Percentiles rank a stretch among this genome's conserved stretches.
phyloP scores from a whole-genome alignment of 2,888 invertebrate species.

The Incurvaria masculella region DNA sequence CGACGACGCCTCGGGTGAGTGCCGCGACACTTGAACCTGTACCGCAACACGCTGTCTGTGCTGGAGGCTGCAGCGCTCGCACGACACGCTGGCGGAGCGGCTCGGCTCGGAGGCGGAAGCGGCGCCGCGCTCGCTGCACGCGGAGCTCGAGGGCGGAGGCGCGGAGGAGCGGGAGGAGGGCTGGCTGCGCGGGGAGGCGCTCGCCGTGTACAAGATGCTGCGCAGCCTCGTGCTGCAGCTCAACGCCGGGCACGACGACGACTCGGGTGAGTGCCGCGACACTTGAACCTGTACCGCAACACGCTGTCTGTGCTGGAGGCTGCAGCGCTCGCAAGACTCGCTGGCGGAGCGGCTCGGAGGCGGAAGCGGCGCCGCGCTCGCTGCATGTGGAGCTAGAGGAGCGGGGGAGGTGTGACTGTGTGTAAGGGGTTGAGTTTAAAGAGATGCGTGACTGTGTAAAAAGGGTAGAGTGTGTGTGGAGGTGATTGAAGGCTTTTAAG shows the following conservation, averaged over 20 bases:
- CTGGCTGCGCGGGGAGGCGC: conserved; percentile 63
- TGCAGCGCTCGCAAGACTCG: conserved; percentile 68
- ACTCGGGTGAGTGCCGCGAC: conserved; percentile 56
- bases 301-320: conserved; percentile 63
- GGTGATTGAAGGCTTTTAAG: too few species aligned
- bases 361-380: background rate
- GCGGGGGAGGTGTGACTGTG: too few species aligned
- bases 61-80: conserved; percentile 67
- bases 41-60: conserved; percentile 59
- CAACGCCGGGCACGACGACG: conserved; percentile 73
- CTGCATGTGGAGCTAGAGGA: background rate
- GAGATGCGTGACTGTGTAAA: too few species aligned
- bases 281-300: conserved; percentile 47
- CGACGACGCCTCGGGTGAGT: conserved; percentile 66
- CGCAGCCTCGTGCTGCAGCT: conserved; percentile 70
- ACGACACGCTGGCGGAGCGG: conserved; percentile 67
- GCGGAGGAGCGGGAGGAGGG: conserved; percentile 48
- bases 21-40: conserved; percentile 34
- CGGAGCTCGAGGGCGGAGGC: conserved; percentile 85
- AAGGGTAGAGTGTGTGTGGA: too few species aligned
- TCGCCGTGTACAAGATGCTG: conserved; percentile 70
- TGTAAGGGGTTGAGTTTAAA: too few species aligned
- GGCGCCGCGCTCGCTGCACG: conserved; percentile 72
- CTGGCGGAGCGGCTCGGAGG: conserved; percentile 68
- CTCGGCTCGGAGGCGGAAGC: conserved; percentile 56